phyloP scores from a whole-genome alignment of 1,140 invertebrate genomes.

The Radopholus similis region DNA sequence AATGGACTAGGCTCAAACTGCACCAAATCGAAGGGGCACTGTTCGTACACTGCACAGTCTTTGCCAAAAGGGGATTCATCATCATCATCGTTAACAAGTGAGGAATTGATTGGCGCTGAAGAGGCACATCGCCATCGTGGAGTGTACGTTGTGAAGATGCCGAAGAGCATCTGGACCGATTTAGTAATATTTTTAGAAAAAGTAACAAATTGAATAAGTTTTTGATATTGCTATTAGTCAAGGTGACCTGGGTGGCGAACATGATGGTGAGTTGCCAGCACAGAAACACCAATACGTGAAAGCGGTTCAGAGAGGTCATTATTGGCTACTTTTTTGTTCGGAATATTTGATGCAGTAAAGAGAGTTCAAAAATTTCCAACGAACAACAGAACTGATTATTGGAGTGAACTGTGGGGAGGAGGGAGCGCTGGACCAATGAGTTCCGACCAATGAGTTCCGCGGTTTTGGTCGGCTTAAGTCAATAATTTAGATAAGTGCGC shows the following conservation, averaged over 20 bases:
- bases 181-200: no score
- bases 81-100: background rate
- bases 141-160: constrained; percentile 18
- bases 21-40: constrained; percentile 1
- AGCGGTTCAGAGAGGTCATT: constrained; percentile 11
- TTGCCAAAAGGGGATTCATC: background rate
- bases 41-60: constrained; percentile 6
- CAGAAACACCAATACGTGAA: constrained; percentile 14
- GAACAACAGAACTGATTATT: no score
- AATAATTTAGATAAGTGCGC: no score
- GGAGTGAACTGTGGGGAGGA: no score
- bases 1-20: constrained; percentile 18
- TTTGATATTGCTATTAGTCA: no score
- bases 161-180: constrained; percentile 24
- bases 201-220: no score
- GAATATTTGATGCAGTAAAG: no score
- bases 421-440: no score
- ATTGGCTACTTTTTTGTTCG: no score
- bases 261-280: constrained; percentile 21
- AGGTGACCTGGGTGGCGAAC: constrained; percentile 18
- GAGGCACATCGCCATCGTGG: constrained; percentile 12
- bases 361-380: background rate
- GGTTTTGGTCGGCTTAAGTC: no score
- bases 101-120: background rate
- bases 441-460: no score